phyloP scores from a whole-genome alignment of 2,888 invertebrate species.

The Pristionchus arcanus region DNA sequence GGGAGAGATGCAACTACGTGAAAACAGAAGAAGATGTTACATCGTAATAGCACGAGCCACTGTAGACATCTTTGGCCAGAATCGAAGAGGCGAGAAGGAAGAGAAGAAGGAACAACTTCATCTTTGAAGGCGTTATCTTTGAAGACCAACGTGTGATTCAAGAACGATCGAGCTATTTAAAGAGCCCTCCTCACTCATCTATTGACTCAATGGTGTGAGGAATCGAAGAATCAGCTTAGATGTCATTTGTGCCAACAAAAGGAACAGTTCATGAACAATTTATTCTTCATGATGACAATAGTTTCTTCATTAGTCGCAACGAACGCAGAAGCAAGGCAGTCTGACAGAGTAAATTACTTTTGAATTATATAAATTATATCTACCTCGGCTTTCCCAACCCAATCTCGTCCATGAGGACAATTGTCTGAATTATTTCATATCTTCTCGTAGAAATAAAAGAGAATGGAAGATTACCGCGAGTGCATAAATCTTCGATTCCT shows the following conservation, averaged over 20 bases:
- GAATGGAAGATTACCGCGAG: not conserved
- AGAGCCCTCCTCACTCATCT: not conserved
- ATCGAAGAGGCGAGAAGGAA: not conserved
- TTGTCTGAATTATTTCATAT: not conserved
- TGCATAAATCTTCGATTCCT: not conserved
- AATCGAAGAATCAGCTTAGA: not conserved
- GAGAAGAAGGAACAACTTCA: not conserved
- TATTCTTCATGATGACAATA: not conserved
- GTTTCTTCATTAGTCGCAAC: not conserved
- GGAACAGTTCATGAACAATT: not conserved
- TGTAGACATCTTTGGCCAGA: slow-evolving; percentile 10
- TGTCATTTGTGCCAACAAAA: not conserved
- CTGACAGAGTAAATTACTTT: not conserved
- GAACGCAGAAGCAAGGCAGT: slow-evolving; percentile 17
- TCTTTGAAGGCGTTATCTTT: not conserved
- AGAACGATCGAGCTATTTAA: not conserved
- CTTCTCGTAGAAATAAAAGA: not conserved
- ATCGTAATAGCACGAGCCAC: slow-evolving; percentile 21
- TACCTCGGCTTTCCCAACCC: slow-evolving; percentile 27
- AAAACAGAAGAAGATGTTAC: not conserved
- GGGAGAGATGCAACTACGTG: not conserved
- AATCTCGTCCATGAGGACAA: not conserved
- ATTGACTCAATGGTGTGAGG: not conserved
- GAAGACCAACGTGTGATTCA: not conserved
- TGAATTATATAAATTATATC: not conserved